These are phyloP conservation scores for Aythya baeri DNA, from an alignment of 2,113 vertebrate genomes.

Conservation along the genomic window DNA sequence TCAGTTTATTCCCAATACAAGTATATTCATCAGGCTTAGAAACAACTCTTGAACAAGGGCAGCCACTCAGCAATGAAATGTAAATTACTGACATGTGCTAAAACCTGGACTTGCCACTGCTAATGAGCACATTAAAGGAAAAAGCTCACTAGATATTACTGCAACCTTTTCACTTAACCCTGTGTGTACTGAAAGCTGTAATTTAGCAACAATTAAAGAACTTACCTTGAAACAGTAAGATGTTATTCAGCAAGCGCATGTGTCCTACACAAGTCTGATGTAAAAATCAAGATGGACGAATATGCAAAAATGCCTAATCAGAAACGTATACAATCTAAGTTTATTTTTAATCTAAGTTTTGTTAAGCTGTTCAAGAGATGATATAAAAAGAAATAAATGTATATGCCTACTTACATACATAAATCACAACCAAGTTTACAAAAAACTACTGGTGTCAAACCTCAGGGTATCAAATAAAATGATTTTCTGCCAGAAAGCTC, in stretches of 20 bases:
- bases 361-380: not conserved
- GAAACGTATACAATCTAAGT: not conserved
- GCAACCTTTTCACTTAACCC: constrained; percentile 79
- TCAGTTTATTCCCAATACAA: constrained; percentile 80
- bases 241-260: not conserved
- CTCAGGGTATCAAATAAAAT: not conserved
- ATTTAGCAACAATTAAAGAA: constrained; percentile 66
- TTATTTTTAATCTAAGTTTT: not conserved
- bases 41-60: constrained; percentile 78
- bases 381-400: not conserved
- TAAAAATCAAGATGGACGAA: not conserved
- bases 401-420: not conserved
- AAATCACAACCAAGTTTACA: not conserved
- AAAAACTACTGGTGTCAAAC: not conserved
- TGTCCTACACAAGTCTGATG: not conserved
- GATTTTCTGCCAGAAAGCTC: not conserved
- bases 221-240: constrained; percentile 22
- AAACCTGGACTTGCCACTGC: constrained; percentile 77
- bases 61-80: constrained; percentile 79
- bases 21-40: constrained; percentile 80
- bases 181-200: constrained; percentile 59
- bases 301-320: not conserved
- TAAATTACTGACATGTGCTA: constrained; percentile 82
- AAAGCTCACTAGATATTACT: constrained; percentile 70
- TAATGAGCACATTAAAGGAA: constrained; percentile 79